Evolutionary conservation across 2,888 invertebrate genomes (phyloP).

Genomic region (Hedychridium roseum): DNA sequence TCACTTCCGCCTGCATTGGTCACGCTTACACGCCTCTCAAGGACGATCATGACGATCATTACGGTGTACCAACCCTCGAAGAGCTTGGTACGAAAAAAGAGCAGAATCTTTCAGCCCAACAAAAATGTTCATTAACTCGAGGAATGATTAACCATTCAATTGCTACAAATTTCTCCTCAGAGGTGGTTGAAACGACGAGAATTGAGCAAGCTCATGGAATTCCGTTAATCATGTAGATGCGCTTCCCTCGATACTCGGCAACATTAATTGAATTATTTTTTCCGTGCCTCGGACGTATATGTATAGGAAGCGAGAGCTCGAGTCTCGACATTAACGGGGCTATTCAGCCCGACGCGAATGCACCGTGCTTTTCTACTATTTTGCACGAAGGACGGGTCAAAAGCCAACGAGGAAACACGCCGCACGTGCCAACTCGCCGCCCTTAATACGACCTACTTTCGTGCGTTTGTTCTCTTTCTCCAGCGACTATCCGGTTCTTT

Average conservation of each 20-base stretch:
- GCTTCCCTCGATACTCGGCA: too few species aligned
- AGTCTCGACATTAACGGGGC: constrained; percentile 5
- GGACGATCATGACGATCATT: constrained; percentile 83
- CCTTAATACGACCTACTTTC: constrained; percentile 21
- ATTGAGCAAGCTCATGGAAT: too few species aligned
- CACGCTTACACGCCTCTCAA: constrained; percentile 74
- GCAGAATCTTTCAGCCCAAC: too few species aligned
- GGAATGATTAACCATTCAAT: neutral
- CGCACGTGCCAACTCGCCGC: constrained; percentile 18
- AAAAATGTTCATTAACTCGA: neutral
- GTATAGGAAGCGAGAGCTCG: too few species aligned
- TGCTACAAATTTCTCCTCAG: too few species aligned
- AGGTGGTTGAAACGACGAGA: too few species aligned
- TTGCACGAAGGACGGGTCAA: constrained; percentile 1
- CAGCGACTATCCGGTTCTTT: neutral
- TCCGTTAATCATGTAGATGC: too few species aligned
- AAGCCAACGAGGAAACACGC: constrained; percentile 14
- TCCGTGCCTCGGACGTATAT: too few species aligned
- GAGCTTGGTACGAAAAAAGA: constrained; percentile 77
- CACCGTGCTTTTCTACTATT: constrained; percentile 4
- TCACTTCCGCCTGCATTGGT: constrained; percentile 68
- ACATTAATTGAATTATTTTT: too few species aligned
- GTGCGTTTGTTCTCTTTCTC: neutral
- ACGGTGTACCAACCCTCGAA: constrained; percentile 84
- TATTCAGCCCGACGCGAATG: constrained; percentile 5